Evolutionary conservation across 2,888 invertebrate species (phyloP).

Genomic region (Mactromeris polynyma): DNA sequence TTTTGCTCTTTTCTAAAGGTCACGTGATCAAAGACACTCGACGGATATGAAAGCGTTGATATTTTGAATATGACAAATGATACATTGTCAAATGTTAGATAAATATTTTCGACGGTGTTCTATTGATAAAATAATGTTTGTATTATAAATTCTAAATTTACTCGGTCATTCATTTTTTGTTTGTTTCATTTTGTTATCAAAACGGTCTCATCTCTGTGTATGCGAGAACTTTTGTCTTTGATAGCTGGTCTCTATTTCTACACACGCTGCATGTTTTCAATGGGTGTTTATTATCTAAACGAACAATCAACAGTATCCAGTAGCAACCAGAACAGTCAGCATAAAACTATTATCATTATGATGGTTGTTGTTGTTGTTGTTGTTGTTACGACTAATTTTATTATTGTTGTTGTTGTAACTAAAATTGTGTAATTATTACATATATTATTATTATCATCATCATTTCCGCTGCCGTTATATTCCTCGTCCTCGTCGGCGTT

Average conservation of each 20-base stretch:
- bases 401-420: too few relatives aligned
- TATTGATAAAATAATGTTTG: not conserved
- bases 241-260: not conserved
- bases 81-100: constrained; percentile 13
- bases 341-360: too few relatives aligned
- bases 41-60: not conserved
- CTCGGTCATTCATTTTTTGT: not conserved
- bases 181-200: not conserved
- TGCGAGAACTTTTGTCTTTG: not conserved
- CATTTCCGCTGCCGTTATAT: too few relatives aligned
- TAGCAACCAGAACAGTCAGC: too few relatives aligned
- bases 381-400: too few relatives aligned
- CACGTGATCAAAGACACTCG: not conserved
- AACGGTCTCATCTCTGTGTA: not conserved
- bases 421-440: too few relatives aligned
- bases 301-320: too few relatives aligned
- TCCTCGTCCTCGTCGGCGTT: too few relatives aligned
- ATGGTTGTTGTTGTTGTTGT: too few relatives aligned
- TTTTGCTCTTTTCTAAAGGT: not conserved
- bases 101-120: not conserved
- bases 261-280: not conserved
- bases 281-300: too few relatives aligned
- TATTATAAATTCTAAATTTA: not conserved
- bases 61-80: constrained; percentile 18
- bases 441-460: too few relatives aligned